phyloP scores from a whole-genome alignment of 2,797 vertebrate species.

The Myotis vivesi region DNA sequence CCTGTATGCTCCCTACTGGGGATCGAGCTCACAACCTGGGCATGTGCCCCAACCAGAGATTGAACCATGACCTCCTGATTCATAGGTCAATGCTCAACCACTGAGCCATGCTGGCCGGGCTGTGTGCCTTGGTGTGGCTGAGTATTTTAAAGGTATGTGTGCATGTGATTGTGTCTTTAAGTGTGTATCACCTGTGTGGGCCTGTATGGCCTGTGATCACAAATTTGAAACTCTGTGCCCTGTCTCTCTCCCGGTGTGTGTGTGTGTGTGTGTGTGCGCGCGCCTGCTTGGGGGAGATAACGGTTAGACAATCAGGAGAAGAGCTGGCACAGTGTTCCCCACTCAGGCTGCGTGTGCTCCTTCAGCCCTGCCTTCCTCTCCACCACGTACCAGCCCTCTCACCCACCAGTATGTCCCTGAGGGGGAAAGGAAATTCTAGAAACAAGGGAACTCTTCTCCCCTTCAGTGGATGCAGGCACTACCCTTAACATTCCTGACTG shows the following conservation, averaged over 20 bases:
- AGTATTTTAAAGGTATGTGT: background rate
- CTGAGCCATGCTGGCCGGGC: too few relatives aligned
- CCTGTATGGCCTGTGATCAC: background rate
- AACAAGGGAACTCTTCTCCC: background rate
- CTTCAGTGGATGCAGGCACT: background rate
- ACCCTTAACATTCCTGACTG: background rate
- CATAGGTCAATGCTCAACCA: too few relatives aligned
- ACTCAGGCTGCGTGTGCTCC: background rate
- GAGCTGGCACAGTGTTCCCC: background rate
- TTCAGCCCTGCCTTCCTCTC: background rate
- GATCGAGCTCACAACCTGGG: too few relatives aligned
- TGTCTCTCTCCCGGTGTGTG: background rate
- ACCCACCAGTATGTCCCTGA: background rate
- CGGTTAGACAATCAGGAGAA: background rate
- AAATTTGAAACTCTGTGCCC: background rate
- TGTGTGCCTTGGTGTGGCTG: background rate
- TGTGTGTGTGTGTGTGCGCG: background rate
- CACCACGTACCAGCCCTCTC: background rate
- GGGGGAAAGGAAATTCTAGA: background rate
- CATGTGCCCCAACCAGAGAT: too few relatives aligned
- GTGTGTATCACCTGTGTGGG: background rate
- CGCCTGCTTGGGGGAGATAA: background rate
- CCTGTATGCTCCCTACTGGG: too few relatives aligned
- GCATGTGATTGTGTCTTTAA: background rate
- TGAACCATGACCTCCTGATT: too few relatives aligned